Evolutionary conservation across 2,797 vertebrate species (phyloP).

Genomic region (Adelosebastes latens): DNA sequence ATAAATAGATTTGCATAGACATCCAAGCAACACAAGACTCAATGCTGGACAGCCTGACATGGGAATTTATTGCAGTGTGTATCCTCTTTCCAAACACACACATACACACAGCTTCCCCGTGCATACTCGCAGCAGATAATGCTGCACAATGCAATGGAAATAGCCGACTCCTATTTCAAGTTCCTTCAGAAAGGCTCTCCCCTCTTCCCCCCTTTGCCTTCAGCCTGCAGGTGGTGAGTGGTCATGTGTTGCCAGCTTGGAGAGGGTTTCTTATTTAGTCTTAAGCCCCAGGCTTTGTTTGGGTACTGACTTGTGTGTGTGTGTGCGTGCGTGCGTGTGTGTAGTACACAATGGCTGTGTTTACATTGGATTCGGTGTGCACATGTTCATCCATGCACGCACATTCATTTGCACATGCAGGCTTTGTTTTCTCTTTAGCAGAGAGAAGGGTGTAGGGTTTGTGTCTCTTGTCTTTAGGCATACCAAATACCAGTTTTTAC

Average conservation of each 20-base stretch:
- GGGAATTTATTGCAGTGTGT: background rate
- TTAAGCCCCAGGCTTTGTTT: slow-evolving; percentile 72
- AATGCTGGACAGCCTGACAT: slow-evolving; percentile 5
- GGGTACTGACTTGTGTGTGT: slow-evolving; percentile 45
- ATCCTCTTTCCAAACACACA: slow-evolving; percentile 19
- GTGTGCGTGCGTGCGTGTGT: slow-evolving; percentile 49
- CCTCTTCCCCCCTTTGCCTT: background rate
- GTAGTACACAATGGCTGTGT: slow-evolving; percentile 65
- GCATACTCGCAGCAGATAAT: slow-evolving; percentile 52
- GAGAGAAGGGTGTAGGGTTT: slow-evolving; percentile 9
- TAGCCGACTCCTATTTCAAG: slow-evolving; percentile 58
- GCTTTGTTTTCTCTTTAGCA: slow-evolving; percentile 46
- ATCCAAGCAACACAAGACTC: background rate
- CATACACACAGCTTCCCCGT: background rate
- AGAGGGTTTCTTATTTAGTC: slow-evolving; percentile 63
- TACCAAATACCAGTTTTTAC: slow-evolving; percentile 3
- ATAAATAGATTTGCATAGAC: background rate
- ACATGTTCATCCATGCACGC: slow-evolving; percentile 49
- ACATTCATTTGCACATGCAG: slow-evolving; percentile 35
- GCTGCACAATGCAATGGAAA: slow-evolving; percentile 42
- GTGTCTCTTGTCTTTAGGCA: slow-evolving; percentile 1
- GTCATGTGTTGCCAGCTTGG: slow-evolving; percentile 60
- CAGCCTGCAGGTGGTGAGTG: slow-evolving; percentile 67
- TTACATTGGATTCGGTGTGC: slow-evolving; percentile 66
- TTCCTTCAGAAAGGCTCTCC: slow-evolving; percentile 13